Base-by-base conservation (phyloP, 2,113 vertebrate species). In the Phainopepla nitens region DNA sequence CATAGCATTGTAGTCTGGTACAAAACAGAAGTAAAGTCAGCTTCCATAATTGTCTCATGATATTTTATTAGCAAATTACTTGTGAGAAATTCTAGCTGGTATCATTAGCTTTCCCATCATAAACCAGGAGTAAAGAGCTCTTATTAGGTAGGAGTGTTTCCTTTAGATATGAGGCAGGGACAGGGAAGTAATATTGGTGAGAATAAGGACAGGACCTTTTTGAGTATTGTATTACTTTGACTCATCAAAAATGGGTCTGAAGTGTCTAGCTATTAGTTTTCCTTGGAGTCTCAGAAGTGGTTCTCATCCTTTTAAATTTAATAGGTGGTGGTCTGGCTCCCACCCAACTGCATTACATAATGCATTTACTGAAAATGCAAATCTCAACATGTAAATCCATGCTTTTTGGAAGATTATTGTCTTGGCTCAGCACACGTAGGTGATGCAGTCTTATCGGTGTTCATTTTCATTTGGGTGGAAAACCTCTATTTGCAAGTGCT, bases 311-410 rank as follows among this genome's bases (percentile, higher is more conserved):
- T 87, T 94, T 90, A 97, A 80, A 83, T 88, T 72, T 89, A 89
- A 84, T 90, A 64, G 87, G 86, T 81, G 49, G 11, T 70, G 51
- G 75, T 50, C 33, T 96, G 96, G 89, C 97, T 87, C 28, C 58
- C 39, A 73, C 69, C 68, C 96, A 95, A 71, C 33, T 87, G 85
- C 87, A 94, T 96, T 93, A 91, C 78, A 2, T 91, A 78, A 87
- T 87, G 76, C 77, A 72, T 77, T 97, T 97, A 91, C 86, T 93
- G 91, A 89, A 96, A 96, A 93, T 92, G 79, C 81, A 94, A 76
- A 93, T 92, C 70, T 86, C 83, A 69, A 68, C 77, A 54, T 94
- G 95, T 88, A 92, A 82, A 93, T 93, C 29, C 25, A 42, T 73
- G 66, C 86, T 91, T 91, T 97, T 72, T 87, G 87, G 81, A 95